These are phyloP conservation scores for Lycia hirtaria DNA, from an alignment of 2,888 invertebrate species.

Conservation along the genomic window DNA sequence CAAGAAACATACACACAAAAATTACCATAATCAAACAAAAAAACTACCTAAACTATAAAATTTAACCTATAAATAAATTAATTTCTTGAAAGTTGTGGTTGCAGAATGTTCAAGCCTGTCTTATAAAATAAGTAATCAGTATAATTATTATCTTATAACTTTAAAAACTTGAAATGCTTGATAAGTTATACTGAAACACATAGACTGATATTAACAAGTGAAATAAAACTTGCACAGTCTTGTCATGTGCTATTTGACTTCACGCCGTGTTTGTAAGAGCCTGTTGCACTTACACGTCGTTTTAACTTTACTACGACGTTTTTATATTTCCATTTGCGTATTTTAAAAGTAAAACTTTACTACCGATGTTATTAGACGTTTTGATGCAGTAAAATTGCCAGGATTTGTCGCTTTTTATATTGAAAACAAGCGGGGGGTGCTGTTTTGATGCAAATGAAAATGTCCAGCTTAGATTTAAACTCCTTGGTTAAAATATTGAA, in stretches of 20 bases:
- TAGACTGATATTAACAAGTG: slow-evolving; percentile 60
- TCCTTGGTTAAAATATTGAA: no score
- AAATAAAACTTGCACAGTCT: slow-evolving; percentile 61
- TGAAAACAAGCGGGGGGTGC: slow-evolving; percentile 23
- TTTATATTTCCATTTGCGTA: slow-evolving; percentile 27
- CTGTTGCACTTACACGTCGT: slow-evolving; percentile 40
- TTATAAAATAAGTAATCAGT: no score
- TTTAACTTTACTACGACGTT: slow-evolving; percentile 34
- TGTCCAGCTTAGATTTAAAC: neutral
- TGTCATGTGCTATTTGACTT: slow-evolving; percentile 56
- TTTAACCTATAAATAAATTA: no score
- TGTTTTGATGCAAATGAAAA: slow-evolving; percentile 16
- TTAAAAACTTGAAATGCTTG: slow-evolving; percentile 20
- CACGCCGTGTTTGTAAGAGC: slow-evolving; percentile 53
- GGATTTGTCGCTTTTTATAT: slow-evolving; percentile 33
- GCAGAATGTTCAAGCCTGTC: no score
- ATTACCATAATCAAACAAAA: no score
- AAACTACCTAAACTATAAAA: no score
- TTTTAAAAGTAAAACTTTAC: slow-evolving; percentile 12
- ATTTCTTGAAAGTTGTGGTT: no score
- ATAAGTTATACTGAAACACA: slow-evolving; percentile 36
- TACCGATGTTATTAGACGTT: slow-evolving; percentile 19
- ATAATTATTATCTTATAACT: no score
- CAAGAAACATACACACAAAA: no score
- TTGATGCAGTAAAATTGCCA: slow-evolving; percentile 21